A percentile compares a stretch with the other conserved stretches of the same genome.
phyloP scores from a whole-genome alignment of 1,140 invertebrate genomes.

The Pseudobourletiella spinata region DNA sequence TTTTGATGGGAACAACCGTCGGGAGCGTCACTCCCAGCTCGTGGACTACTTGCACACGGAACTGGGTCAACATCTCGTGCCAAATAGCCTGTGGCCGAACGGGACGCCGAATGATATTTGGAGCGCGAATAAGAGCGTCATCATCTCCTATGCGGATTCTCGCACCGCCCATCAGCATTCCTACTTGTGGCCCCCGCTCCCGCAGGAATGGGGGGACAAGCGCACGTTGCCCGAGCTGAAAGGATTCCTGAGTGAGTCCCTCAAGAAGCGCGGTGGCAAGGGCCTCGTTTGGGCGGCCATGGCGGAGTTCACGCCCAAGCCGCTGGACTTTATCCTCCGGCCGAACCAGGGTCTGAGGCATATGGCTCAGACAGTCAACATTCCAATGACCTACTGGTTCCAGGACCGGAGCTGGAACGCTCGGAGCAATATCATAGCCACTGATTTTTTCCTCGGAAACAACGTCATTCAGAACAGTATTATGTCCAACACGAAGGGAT shows the following conservation, averaged over 20 bases:
- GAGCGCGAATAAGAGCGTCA: conserved; percentile 32
- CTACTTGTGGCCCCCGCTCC: conserved; percentile 60
- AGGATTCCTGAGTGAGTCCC: conserved; percentile 48
- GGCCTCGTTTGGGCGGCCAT: conserved; percentile 56
- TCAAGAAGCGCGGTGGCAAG: conserved; percentile 40
- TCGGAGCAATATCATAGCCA: conserved; percentile 61
- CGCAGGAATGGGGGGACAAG: conserved; percentile 49
- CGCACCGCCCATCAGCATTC: conserved; percentile 35
- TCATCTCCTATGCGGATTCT: conserved; percentile 36
- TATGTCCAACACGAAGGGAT: conserved; percentile 29
- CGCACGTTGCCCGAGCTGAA: conserved; percentile 46
- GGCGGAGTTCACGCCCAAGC: conserved; percentile 66
- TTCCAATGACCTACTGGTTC: conserved; percentile 54
- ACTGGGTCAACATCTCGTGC: conserved; percentile 49
- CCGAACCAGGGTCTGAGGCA: conserved; percentile 53
- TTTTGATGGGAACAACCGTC: too few relatives aligned
- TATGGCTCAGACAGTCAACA: conserved; percentile 59
- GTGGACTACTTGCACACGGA: conserved; percentile 52
- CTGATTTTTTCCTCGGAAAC: conserved; percentile 68
- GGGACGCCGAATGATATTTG: conserved; percentile 35
- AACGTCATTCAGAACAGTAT: conserved; percentile 50
- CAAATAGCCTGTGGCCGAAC: conserved; percentile 37
- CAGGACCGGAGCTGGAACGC: conserved; percentile 51
- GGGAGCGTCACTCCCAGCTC: conserved; percentile 40
- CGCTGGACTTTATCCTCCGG: conserved; percentile 56